phyloP scores from a whole-genome alignment of 2,888 invertebrate genomes.

The Erebia ligea region DNA sequence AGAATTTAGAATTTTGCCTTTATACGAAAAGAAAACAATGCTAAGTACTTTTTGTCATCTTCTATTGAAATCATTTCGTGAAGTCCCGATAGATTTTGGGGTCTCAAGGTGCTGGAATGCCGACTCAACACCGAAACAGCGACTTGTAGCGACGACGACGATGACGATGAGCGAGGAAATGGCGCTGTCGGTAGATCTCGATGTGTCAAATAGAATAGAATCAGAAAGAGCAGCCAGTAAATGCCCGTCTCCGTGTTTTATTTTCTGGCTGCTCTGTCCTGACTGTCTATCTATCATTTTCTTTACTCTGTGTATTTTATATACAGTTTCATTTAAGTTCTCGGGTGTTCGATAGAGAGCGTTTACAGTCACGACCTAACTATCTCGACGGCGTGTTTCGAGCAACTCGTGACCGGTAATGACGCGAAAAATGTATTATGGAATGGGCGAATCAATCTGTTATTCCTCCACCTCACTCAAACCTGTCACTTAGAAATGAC shows the following conservation, averaged over 20 bases:
- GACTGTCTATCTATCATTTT: neutral
- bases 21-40: no score
- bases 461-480: slow-evolving; percentile 30
- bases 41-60: no score
- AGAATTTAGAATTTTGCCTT: no score
- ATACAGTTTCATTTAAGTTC: slow-evolving; percentile 36
- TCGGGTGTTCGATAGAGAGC: slow-evolving; percentile 39
- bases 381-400: slow-evolving; percentile 35
- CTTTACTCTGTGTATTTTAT: slow-evolving; percentile 24
- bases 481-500: slow-evolving; percentile 27
- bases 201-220: no score
- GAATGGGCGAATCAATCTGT: slow-evolving; percentile 37
- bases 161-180: no score
- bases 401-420: slow-evolving; percentile 40
- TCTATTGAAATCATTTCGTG: no score
- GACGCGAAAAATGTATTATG: slow-evolving; percentile 42
- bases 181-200: no score
- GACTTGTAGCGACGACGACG: no score
- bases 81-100: no score
- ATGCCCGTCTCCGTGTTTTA: neutral
- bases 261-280: neutral
- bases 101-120: no score
- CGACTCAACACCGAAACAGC: no score
- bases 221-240: no score
- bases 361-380: slow-evolving; percentile 41